Percentiles rank a stretch among this genome's conserved stretches.
Conservation (phyloP, 2,797 vertebrate species). For the Hybognathus amarus region DNA sequence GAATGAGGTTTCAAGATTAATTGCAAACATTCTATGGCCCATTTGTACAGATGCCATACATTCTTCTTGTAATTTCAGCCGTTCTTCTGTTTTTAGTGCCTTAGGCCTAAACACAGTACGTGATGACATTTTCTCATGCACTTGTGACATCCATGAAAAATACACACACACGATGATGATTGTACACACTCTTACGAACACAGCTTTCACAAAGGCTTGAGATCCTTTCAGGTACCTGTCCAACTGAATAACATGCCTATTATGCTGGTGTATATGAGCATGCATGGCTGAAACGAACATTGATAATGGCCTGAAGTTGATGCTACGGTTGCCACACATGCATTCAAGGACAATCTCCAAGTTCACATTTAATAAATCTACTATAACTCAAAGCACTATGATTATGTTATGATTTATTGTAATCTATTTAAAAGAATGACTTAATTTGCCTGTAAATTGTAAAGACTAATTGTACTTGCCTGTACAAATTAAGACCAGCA, state of each 20-base stretch:
- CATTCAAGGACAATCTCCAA: slow-evolving; percentile 42
- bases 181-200: slow-evolving; percentile 30
- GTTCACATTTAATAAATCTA: slow-evolving; percentile 20
- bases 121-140: slow-evolving; percentile 35
- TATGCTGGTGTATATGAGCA: slow-evolving; percentile 32
- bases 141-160: slow-evolving; percentile 23
- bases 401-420: slow-evolving; percentile 1
- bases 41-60: slow-evolving; percentile 30
- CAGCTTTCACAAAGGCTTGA: slow-evolving; percentile 38
- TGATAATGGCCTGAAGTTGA: slow-evolving; percentile 32
- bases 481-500: not conserved
- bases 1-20: slow-evolving; percentile 17
- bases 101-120: slow-evolving; percentile 28
- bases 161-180: not conserved
- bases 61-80: slow-evolving; percentile 36
- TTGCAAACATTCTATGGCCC: not conserved
- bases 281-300: slow-evolving; percentile 4
- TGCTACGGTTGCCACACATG: slow-evolving; percentile 27
- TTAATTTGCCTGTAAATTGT: not conserved
- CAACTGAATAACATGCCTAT: slow-evolving; percentile 22
- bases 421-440: not conserved
- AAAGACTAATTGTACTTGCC: too few species aligned
- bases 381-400: not conserved
- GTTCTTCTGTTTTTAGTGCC: slow-evolving; percentile 45
- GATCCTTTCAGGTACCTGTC: slow-evolving; percentile 45